phyloP scores from a whole-genome alignment of 2,797 vertebrate species.

The Gallinago nigripennis region DNA sequence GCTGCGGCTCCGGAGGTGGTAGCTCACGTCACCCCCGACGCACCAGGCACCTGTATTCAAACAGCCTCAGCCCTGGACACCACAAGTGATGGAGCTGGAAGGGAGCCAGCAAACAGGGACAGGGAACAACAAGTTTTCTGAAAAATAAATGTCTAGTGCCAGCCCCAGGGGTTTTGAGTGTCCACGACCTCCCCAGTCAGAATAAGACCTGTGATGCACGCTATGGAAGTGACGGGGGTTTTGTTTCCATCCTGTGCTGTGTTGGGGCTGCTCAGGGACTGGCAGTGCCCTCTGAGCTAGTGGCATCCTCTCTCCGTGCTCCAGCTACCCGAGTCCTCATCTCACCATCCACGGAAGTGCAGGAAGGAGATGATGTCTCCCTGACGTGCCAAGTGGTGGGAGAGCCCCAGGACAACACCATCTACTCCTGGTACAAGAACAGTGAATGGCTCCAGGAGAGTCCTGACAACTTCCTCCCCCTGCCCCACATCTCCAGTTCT shows the following conservation, averaged over 20 bases:
- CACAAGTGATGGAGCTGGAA: fast-evolving
- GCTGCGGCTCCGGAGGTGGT: fast-evolving
- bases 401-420: not conserved
- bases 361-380: conserved; percentile 66
- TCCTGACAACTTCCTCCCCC: not conserved
- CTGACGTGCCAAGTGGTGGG: conserved; percentile 64
- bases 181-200: fast-evolving
- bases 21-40: fast-evolving
- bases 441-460: conserved; percentile 23
- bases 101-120: not conserved
- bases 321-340: conserved; percentile 71
- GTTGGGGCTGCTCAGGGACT: fast-evolving
- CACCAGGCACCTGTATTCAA: not conserved
- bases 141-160: no score
- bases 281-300: not conserved
- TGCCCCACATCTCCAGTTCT: conserved; percentile 3
- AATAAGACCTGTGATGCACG: not conserved
- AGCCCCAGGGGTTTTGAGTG: not conserved
- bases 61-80: not conserved
- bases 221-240: fast-evolving
- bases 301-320: not conserved
- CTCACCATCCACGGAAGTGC: conserved; percentile 63
- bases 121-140: not conserved
- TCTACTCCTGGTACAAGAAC: conserved; percentile 74
- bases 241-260: not conserved